Evolutionary conservation across 2,888 invertebrate genomes (phyloP).

Genomic region (Frankliniella fusca): DNA sequence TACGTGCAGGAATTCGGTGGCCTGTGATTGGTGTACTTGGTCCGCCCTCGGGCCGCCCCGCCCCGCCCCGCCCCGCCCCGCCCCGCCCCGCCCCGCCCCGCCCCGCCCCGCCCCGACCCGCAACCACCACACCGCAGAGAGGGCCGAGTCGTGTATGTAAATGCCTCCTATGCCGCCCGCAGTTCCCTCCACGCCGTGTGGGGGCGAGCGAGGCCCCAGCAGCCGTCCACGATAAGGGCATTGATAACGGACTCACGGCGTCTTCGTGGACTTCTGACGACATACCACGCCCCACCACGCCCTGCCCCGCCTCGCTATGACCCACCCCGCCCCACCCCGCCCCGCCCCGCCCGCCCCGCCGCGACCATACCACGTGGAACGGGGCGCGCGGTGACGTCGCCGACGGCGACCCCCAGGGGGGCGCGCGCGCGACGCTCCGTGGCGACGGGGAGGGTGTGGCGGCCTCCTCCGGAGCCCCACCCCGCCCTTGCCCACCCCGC

Average conservation of each 20-base stretch:
- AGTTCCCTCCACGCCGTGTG: no score
- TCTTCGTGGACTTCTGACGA: no score
- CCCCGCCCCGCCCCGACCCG: neutral
- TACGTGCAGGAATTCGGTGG: slow-evolving; percentile 6
- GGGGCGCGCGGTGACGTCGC: neutral
- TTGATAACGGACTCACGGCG: no score
- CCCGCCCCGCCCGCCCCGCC: neutral
- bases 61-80: neutral
- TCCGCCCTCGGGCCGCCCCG: neutral
- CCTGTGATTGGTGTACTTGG: slow-evolving; percentile 15
- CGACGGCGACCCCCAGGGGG: neutral
- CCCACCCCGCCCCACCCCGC: neutral
- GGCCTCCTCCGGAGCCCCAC: neutral
- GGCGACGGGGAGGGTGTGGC: neutral
- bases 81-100: neutral
- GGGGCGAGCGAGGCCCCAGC: no score
- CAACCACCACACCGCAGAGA: neutral
- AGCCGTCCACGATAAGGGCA: no score
- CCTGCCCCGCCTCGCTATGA: neutral
- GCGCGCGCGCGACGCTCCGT: neutral
- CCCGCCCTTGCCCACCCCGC: neutral
- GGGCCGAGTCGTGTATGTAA: neutral
- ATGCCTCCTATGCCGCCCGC: no score
- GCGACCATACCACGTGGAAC: neutral
- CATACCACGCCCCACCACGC: neutral